Conservation (phyloP, 2,888 invertebrate genomes). For the Villa cingulata region DNA sequence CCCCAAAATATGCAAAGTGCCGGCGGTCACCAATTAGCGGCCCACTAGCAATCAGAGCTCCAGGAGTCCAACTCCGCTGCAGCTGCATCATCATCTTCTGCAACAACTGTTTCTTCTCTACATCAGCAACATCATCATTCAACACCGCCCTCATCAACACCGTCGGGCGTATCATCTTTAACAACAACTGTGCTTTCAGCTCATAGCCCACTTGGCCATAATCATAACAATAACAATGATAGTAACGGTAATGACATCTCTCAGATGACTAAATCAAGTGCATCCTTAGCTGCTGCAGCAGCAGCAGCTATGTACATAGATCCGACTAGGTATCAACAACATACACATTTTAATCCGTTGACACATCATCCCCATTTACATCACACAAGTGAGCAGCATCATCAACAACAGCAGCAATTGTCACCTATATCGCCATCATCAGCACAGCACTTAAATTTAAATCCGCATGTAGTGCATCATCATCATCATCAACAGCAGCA, state of each 20-base stretch:
- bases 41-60: constrained; percentile 75
- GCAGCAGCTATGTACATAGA: constrained; percentile 37
- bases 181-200: constrained; percentile 34
- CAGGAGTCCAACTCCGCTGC: constrained; percentile 51
- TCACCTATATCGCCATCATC: constrained; percentile 28
- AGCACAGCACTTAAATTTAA: constrained; percentile 31
- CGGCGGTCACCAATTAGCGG: constrained; percentile 63
- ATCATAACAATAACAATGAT: constrained; percentile 22
- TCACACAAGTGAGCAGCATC: constrained; percentile 29
- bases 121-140: constrained; percentile 23
- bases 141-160: constrained; percentile 32
- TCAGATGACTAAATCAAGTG: constrained; percentile 25
- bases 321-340: constrained; percentile 35
- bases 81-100: constrained; percentile 36
- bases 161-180: constrained; percentile 32
- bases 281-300: constrained; percentile 35
- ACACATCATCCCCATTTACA: constrained; percentile 35
- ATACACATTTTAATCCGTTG: constrained; percentile 22
- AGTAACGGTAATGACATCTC: constrained; percentile 17
- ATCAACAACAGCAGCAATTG: constrained; percentile 14
- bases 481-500: constrained; percentile 35
- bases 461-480: constrained; percentile 33
- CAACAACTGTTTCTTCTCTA: constrained; percentile 13
- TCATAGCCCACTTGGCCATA: constrained; percentile 31
- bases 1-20: constrained; percentile 61